Percentiles rank a stretch among this genome's conserved stretches.
phyloP scores from a whole-genome alignment of 2,797 vertebrate genomes.

The Acipenser ruthenus region DNA sequence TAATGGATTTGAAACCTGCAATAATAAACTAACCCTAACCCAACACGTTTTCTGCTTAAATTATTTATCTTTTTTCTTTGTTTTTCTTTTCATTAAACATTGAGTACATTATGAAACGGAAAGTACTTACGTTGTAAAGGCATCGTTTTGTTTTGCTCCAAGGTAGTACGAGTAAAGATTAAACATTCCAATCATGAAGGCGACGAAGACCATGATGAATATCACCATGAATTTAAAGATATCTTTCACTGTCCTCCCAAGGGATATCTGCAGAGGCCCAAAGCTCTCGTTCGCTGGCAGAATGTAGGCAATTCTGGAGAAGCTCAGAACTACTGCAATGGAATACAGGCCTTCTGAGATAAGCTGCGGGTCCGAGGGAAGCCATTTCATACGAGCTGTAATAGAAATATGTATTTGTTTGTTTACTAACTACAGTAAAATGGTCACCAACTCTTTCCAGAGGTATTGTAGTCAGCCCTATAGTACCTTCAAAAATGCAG shows the following conservation, averaged over 20 bases:
- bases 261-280: slow-evolving; percentile 95
- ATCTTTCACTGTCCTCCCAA: slow-evolving; percentile 94
- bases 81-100: neutral
- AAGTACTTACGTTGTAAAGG: slow-evolving; percentile 89
- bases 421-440: too few relatives aligned
- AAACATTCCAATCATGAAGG: slow-evolving; percentile 99
- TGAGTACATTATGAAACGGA: neutral
- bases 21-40: neutral
- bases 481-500: neutral
- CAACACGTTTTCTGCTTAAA: too few relatives aligned
- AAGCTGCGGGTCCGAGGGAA: slow-evolving; percentile 91
- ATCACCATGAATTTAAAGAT: slow-evolving; percentile 99
- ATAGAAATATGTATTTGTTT: slow-evolving; percentile 18
- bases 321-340: slow-evolving; percentile 92
- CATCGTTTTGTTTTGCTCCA: slow-evolving; percentile 91
- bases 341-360: slow-evolving; percentile 94
- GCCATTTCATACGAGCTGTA: slow-evolving; percentile 85
- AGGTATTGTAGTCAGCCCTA: too few relatives aligned
- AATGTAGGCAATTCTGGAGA: slow-evolving; percentile 96
- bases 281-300: slow-evolving; percentile 97
- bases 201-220: slow-evolving; percentile 95
- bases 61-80: too few relatives aligned
- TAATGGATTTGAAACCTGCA: neutral
- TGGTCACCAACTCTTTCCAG: too few relatives aligned
- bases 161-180: slow-evolving; percentile 96